A percentile compares a stretch with the other conserved stretches of the same genome.
Evolutionary conservation across 2,888 invertebrate species (phyloP).

Genomic region (Synanthedon vespiformis): DNA sequence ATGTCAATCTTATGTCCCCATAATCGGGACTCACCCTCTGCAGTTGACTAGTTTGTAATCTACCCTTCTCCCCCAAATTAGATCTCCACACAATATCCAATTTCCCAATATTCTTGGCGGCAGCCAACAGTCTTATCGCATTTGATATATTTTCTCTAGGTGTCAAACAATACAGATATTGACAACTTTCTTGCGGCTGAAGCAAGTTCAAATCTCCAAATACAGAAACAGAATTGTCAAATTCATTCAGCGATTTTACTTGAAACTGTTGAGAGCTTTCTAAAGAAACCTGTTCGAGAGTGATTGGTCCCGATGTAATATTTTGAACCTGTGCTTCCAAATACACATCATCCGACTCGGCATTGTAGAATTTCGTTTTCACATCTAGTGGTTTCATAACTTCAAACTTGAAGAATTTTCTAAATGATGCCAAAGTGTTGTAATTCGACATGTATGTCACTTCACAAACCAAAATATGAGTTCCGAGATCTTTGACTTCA

Average conservation of each 20-base stretch:
- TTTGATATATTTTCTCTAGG: slow-evolving; percentile 81
- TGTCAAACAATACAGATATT: slow-evolving; percentile 93
- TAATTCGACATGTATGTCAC: slow-evolving; percentile 87
- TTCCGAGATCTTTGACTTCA: slow-evolving; percentile 99
- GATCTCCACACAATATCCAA: slow-evolving; percentile 98
- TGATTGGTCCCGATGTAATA: slow-evolving; percentile 92
- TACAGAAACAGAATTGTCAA: slow-evolving; percentile 76
- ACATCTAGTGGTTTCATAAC: slow-evolving; percentile 98
- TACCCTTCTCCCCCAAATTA: slow-evolving; percentile 95
- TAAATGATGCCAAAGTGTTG: slow-evolving; percentile 84
- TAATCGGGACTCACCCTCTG: slow-evolving; percentile 94
- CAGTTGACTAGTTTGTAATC: slow-evolving; percentile 94
- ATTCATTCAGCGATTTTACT: slow-evolving; percentile 80
- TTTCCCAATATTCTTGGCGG: slow-evolving; percentile 93
- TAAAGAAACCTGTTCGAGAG: slow-evolving; percentile 92
- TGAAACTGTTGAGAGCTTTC: slow-evolving; percentile 93
- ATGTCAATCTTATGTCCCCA: slow-evolving; percentile 89
- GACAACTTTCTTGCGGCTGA: slow-evolving; percentile 91
- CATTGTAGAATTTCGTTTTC: slow-evolving; percentile 98
- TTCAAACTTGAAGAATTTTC: slow-evolving; percentile 98
- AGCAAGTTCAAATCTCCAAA: slow-evolving; percentile 85
- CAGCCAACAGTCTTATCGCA: slow-evolving; percentile 82
- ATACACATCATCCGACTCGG: slow-evolving; percentile 83
- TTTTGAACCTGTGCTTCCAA: slow-evolving; percentile 87
- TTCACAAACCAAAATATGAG: slow-evolving; percentile 97